Conservation (phyloP, 1,140 invertebrate species). For the Melitaea cinxia region DNA sequence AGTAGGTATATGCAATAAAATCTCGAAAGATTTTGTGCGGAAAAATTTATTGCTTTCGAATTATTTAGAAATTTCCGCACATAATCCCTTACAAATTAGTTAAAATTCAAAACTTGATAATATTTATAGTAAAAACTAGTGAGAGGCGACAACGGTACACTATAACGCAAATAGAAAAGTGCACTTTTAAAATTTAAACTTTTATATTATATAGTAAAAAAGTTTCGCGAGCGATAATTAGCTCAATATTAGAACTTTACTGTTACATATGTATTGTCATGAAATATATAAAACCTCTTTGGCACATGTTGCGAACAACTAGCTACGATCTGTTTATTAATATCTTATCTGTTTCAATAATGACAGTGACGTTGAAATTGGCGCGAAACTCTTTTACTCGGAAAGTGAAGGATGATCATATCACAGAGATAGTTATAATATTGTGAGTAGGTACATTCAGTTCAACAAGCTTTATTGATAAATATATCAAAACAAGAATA, state of each 20-base stretch:
- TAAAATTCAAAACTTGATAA: slow-evolving; percentile 65
- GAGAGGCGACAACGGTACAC: slow-evolving; percentile 55
- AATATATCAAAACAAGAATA: not conserved
- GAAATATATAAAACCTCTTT: slow-evolving; percentile 16
- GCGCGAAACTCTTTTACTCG: slow-evolving; percentile 42
- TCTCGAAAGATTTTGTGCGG: slow-evolving; percentile 53
- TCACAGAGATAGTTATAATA: slow-evolving; percentile 61
- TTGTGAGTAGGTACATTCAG: slow-evolving; percentile 35
- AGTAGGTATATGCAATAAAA: slow-evolving; percentile 70
- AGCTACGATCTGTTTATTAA: slow-evolving; percentile 8
- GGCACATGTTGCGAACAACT: slow-evolving; percentile 23
- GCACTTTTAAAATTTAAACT: slow-evolving; percentile 48
- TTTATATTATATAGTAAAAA: slow-evolving; percentile 21
- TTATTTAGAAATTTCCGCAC: slow-evolving; percentile 35
- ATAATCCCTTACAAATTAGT: slow-evolving; percentile 49
- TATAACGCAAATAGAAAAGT: slow-evolving; percentile 58
- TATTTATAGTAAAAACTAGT: slow-evolving; percentile 50
- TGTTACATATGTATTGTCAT: not conserved
- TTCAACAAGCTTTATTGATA: slow-evolving; percentile 22
- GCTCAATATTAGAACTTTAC: not conserved
- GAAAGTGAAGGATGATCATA: slow-evolving; percentile 53
- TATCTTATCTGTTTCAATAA: slow-evolving; percentile 10
- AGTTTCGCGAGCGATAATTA: slow-evolving; percentile 23
- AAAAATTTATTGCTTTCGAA: slow-evolving; percentile 30
- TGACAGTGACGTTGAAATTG: slow-evolving; percentile 25